These are phyloP conservation scores for Ciona savignyi DNA, from an alignment of 23 tunicate species.

Conservation along the genomic window DNA sequence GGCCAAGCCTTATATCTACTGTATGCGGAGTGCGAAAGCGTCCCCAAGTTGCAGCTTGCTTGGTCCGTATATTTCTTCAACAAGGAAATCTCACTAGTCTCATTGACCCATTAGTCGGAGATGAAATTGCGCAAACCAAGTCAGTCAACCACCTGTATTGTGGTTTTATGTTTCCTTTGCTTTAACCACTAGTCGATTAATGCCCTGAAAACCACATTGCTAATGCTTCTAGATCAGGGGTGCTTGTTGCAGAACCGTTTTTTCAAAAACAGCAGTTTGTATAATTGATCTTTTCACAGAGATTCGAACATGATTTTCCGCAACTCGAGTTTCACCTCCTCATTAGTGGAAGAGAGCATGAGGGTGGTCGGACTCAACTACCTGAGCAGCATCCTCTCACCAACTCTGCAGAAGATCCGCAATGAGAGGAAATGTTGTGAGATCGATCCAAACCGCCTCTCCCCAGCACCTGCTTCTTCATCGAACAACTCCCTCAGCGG, in stretches of 20 bases:
- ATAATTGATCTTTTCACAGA: conserved; percentile 3
- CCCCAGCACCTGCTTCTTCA: conserved; percentile 2
- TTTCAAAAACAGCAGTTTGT: too few relatives aligned
- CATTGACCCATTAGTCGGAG: conserved; percentile 30
- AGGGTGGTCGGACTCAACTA: conserved; percentile 24
- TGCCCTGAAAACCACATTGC: too few relatives aligned
- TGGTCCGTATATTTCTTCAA: conserved; percentile 34
- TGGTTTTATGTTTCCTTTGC: background rate
- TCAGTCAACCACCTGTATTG: background rate
- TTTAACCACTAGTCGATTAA: too few relatives aligned
- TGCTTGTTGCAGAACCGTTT: too few relatives aligned
- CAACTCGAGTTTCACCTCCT: conserved; percentile 27
- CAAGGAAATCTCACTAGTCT: conserved; percentile 19
- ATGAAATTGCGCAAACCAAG: conserved; percentile 14
- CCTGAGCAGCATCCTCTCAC: conserved; percentile 13
- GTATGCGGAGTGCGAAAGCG: conserved; percentile 20
- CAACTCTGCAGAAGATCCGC: conserved; percentile 11
- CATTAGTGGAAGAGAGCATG: conserved; percentile 21
- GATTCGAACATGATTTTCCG: conserved; percentile 24
- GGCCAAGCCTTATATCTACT: conserved; percentile 39
- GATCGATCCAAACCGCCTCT: conserved; percentile 28
- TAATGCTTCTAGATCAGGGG: too few relatives aligned
- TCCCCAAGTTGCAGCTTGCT: conserved; percentile 15
- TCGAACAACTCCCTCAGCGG: conserved; percentile 6
- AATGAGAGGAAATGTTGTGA: conserved; percentile 24